A percentile compares a stretch with the other conserved stretches of the same genome.
phyloP scores from a whole-genome alignment of 2,888 invertebrate genomes.

The Caradrina clavipalpis region DNA sequence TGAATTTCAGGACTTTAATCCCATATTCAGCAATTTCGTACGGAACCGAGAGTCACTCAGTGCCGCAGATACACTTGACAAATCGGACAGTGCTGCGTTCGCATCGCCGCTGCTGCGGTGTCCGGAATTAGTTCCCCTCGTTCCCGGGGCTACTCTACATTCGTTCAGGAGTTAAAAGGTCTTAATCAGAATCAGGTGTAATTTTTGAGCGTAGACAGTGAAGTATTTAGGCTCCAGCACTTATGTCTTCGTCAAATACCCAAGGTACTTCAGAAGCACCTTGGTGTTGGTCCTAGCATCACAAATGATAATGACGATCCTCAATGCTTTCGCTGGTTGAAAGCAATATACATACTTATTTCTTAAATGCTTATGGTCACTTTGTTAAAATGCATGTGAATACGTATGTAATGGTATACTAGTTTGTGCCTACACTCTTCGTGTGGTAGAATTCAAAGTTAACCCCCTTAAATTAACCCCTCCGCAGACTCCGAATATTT shows the following conservation, averaged over 20 bases:
- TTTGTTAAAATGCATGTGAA: too few relatives aligned
- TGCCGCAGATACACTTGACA: conserved; percentile 55
- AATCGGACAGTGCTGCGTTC: conserved; percentile 29
- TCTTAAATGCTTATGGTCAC: too few relatives aligned
- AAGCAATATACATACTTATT: too few relatives aligned
- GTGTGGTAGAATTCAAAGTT: background rate
- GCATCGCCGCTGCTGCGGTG: conserved; percentile 10
- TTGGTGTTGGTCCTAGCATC: background rate
- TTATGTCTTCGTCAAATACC: background rate
- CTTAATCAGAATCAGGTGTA: background rate
- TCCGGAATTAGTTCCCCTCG: conserved; percentile 31
- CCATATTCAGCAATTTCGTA: background rate
- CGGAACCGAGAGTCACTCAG: conserved; percentile 21
- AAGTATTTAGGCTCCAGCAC: too few relatives aligned
- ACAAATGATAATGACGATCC: background rate
- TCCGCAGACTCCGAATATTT: conserved; percentile 40
- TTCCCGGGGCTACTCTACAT: conserved; percentile 24
- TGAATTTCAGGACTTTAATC: conserved; percentile 4
- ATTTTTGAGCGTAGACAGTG: background rate
- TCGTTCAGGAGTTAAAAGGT: conserved; percentile 4
- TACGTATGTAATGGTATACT: background rate
- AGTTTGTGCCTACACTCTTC: background rate
- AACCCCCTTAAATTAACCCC: conserved; percentile 15
- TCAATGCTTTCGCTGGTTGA: too few relatives aligned
- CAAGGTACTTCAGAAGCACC: background rate